Conservation (phyloP, 2,113 vertebrate genomes). For the Gadus chalcogrammus region DNA sequence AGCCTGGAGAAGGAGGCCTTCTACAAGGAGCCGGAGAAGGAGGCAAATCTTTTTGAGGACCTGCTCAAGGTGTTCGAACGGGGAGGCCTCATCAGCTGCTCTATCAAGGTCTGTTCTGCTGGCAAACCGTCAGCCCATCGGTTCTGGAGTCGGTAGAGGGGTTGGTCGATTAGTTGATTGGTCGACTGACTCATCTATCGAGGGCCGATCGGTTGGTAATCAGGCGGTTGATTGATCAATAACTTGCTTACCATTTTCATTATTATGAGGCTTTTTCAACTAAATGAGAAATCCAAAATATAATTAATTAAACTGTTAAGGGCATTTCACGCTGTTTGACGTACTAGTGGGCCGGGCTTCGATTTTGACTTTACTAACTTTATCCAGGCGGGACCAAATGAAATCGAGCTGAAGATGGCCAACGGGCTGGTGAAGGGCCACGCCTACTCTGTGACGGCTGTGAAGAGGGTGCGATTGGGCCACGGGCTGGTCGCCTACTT, state of each 20-base stretch:
- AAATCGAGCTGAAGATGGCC: slow-evolving; percentile 71
- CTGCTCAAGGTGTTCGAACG: slow-evolving; percentile 80
- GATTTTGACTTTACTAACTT: neutral
- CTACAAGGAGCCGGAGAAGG: slow-evolving; percentile 70
- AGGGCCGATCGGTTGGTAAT: no score
- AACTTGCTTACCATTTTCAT: no score
- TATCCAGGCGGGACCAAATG: slow-evolving; percentile 57
- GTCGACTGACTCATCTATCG: no score
- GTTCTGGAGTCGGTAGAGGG: no score
- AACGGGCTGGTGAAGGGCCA: slow-evolving; percentile 85
- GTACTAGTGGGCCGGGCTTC: neutral
- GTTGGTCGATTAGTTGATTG: no score
- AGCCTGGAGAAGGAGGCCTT: slow-evolving; percentile 75
- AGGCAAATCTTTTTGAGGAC: slow-evolving; percentile 82
- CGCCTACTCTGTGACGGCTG: slow-evolving; percentile 85
- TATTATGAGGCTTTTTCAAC: no score
- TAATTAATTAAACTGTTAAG: no score
- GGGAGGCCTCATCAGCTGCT: slow-evolving; percentile 90
- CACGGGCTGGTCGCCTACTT: slow-evolving; percentile 77
- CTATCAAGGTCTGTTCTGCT: slow-evolving; percentile 59
- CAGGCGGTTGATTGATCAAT: no score
- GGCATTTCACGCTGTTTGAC: no score
- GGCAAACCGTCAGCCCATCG: no score
- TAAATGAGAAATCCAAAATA: no score
- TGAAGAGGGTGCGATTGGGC: slow-evolving; percentile 80